Evolutionary conservation across 2,113 vertebrate genomes (phyloP), one percentile per base, ranked within the genome.

Genomic region (Apus apus): DNA sequence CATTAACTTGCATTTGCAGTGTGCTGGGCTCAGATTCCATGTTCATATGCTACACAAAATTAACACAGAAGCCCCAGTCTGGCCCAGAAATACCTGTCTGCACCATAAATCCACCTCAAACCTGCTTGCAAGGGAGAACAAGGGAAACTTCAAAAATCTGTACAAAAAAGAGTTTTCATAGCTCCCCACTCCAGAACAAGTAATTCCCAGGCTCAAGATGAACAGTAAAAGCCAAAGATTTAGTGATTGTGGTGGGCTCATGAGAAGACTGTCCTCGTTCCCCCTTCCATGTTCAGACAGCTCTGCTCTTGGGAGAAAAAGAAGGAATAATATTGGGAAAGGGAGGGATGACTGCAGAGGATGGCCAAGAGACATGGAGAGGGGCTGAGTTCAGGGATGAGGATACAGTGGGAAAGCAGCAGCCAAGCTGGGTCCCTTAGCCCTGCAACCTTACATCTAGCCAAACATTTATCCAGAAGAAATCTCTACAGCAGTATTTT

Each of bases 371-470:
- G 25, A 40, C 9, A 5, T 0, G 1, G 20, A 70, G 15, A 71
- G 19, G 40, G 9, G 25, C 61, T 16, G n/a, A 86, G 38, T 2
- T 51, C 23, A 7, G 30, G 6, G 7, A 43, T 38, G 36, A 17
- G 38, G 50, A 56, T 9, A 20, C 0, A 0, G 15, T 27, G 56
- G 46, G 15, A 86, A 46, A 74, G 60, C 21, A 8, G 11, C 0
- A 0, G 46, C 22, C n/a, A 50, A 20, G 50, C 0, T 43, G 25
- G 1, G 1, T 40, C 54, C 67, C 72, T 56, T 73, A 50, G 43
- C 50, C 18, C 89, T 57, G 18, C 3, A 61, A 30, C 36, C 8
- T 1, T 2, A 22, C 25, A 25, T 7, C 12, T 6, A 61, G 9
- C 43, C 78, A 83, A 94, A 78, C 67, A 70, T n/a, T 54, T 25